These are phyloP conservation scores for Pan troglodytes DNA, from an alignment of 2,113 vertebrate species.

Conservation along the genomic window NHGRI_mPanTro3-v2.1_pri NC_072401.2:43825001-43825500, in stretches of 20 bases:
- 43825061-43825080: neutral
- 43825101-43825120: neutral
- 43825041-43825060: neutral
- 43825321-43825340: neutral
- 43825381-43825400: too few relatives aligned
- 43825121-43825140: neutral
- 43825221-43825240: neutral
- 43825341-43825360: too few relatives aligned
- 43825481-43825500: too few relatives aligned
- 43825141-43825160: neutral
- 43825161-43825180: neutral
- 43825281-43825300: neutral
- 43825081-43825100: neutral
- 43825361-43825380: too few relatives aligned
- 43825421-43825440: too few relatives aligned
- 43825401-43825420: too few relatives aligned
- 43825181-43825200: neutral
- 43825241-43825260: neutral
- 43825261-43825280: neutral
- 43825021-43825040: neutral
- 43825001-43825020: neutral
- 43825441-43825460: too few relatives aligned
- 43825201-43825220: neutral
- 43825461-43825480: too few relatives aligned
- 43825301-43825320: neutral